Evolutionary conservation across 1,140 invertebrate species (phyloP).

Genomic region (Penaeus indicus): DNA sequence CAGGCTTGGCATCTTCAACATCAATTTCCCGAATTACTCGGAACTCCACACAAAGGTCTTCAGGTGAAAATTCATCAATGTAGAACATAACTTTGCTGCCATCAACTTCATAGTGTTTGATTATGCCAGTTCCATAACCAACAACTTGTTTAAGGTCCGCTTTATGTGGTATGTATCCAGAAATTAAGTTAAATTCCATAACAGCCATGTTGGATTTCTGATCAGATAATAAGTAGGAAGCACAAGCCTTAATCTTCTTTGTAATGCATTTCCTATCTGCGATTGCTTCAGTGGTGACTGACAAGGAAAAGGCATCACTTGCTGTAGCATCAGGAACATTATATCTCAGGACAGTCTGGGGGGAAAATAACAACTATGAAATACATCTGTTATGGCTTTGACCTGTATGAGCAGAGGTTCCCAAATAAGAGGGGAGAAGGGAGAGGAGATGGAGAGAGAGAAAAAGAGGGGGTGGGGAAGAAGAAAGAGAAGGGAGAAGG

Average conservation of each 20-base stretch:
- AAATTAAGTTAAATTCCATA: slow-evolving; percentile 65
- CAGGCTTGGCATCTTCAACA: slow-evolving; percentile 75
- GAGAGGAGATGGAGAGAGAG: too few relatives aligned
- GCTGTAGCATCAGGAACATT: slow-evolving; percentile 50
- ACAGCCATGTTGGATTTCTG: slow-evolving; percentile 66
- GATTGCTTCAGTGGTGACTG: slow-evolving; percentile 42
- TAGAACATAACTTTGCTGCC: slow-evolving; percentile 71
- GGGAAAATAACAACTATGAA: background rate
- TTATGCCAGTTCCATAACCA: slow-evolving; percentile 53
- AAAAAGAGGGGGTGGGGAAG: too few relatives aligned
- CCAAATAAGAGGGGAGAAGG: background rate
- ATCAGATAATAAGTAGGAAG: slow-evolving; percentile 58
- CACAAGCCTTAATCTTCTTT: slow-evolving; percentile 56
- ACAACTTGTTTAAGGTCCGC: slow-evolving; percentile 61
- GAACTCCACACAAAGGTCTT: slow-evolving; percentile 71
- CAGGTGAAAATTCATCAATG: slow-evolving; percentile 70
- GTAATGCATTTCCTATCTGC: slow-evolving; percentile 44
- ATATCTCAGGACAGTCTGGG: slow-evolving; percentile 62
- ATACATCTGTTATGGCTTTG: too few relatives aligned
- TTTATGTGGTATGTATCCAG: slow-evolving; percentile 65
- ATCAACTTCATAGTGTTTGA: slow-evolving; percentile 71
- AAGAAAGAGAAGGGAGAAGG: too few relatives aligned
- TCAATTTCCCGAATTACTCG: slow-evolving; percentile 71
- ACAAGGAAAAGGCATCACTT: slow-evolving; percentile 58
- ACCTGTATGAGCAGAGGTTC: background rate